Conservation (phyloP, 1,140 invertebrate species). For the Caenorhabditis elegans region DNA sequence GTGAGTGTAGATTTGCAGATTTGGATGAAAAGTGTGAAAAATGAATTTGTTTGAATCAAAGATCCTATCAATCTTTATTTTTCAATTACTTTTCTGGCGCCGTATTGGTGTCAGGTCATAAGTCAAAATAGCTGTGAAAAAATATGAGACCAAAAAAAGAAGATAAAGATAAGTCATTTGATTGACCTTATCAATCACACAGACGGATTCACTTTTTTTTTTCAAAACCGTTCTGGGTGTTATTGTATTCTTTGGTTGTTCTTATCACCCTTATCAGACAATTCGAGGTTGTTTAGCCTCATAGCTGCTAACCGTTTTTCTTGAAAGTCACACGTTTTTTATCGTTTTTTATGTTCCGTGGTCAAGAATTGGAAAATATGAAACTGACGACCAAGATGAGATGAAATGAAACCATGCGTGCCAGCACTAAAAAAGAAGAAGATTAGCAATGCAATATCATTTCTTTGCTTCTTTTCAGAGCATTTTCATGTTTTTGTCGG, state of each 20-base stretch:
- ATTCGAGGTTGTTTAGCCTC: not conserved
- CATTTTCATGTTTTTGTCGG: slow-evolving; percentile 98
- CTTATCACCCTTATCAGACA: not conserved
- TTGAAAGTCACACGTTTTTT: slow-evolving; percentile 10
- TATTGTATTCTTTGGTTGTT: slow-evolving; percentile 15
- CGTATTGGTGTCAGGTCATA: not conserved
- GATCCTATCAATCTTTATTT: not conserved
- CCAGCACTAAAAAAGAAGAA: not conserved
- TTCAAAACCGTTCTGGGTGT: not conserved
- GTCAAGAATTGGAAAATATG: not conserved
- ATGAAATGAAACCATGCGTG: not conserved
- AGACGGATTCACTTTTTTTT: slow-evolving; percentile 10
- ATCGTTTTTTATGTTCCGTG: not conserved
- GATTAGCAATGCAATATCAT: not conserved
- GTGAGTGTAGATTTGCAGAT: slow-evolving; percentile 38
- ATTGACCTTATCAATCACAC: not conserved
- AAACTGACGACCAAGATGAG: not conserved
- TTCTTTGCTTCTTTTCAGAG: slow-evolving; percentile 68
- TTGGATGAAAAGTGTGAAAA: not conserved
- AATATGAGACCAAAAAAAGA: not conserved
- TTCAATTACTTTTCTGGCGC: no score
- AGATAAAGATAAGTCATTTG: not conserved
- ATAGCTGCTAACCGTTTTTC: not conserved
- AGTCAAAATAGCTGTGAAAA: not conserved
- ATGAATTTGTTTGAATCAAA: not conserved